A percentile compares a stretch with the other conserved stretches of the same genome.
Evolutionary conservation across 2,888 invertebrate genomes (phyloP).

Genomic region (Argyra leucocephala): DNA sequence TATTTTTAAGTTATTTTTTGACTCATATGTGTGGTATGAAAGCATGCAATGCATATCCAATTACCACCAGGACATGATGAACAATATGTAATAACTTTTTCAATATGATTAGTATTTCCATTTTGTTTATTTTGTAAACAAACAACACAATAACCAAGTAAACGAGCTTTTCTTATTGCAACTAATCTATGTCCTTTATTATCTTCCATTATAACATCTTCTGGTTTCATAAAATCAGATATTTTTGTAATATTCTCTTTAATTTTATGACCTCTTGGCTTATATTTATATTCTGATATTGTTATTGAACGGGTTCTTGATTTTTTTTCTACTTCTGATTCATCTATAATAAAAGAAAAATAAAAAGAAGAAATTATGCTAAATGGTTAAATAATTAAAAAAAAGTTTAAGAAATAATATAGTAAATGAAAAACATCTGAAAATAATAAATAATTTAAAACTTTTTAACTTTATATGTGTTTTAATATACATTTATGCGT

Average conservation of each 20-base stretch:
- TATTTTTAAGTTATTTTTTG: constrained; percentile 14
- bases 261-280: neutral
- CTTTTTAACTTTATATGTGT: too few relatives aligned
- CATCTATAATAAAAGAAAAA: too few relatives aligned
- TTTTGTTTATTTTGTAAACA: constrained; percentile 32
- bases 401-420: too few relatives aligned
- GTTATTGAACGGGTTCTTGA: neutral
- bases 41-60: constrained; percentile 41
- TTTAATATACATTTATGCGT: too few relatives aligned
- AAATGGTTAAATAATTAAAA: too few relatives aligned
- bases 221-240: constrained; percentile 9
- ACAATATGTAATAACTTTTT: constrained; percentile 38
- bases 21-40: constrained; percentile 27
- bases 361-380: too few relatives aligned
- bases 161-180: constrained; percentile 33
- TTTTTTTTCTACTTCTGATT: neutral
- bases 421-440: too few relatives aligned
- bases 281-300: neutral
- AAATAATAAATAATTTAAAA: too few relatives aligned
- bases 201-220: constrained; percentile 17
- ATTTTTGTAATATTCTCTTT: neutral
- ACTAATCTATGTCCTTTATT: constrained; percentile 33
- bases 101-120: constrained; percentile 24
- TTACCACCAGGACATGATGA: constrained; percentile 37
- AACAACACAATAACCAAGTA: constrained; percentile 39